Conservation (phyloP, 2,113 vertebrate genomes). For the Tiliqua scincoides region DNA sequence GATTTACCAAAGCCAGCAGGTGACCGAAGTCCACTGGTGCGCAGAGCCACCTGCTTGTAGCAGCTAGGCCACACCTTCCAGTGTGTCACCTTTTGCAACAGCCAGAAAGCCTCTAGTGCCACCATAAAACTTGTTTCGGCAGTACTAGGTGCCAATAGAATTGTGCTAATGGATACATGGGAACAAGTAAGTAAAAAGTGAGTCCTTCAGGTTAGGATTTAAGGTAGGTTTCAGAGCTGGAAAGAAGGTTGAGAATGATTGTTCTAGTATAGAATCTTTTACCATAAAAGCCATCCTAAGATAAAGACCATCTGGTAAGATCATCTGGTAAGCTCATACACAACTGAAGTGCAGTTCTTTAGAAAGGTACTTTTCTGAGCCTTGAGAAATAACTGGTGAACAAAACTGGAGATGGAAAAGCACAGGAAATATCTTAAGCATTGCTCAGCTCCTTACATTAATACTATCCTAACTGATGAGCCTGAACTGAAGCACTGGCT, state of each 20-base stretch:
- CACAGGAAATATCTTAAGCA: fast-evolving
- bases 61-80: too few species aligned
- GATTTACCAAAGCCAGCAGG: too few species aligned
- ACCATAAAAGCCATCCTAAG: not conserved
- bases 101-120: too few species aligned
- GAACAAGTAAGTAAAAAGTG: not conserved
- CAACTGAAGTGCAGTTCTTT: fast-evolving
- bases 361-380: fast-evolving
- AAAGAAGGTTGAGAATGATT: not conserved
- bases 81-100: too few species aligned
- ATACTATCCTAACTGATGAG: not conserved
- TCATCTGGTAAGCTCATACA: not conserved
- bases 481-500: constrained; percentile 2
- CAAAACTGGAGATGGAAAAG: not conserved
- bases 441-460: not conserved
- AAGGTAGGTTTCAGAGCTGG: not conserved
- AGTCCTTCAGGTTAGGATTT: not conserved
- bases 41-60: too few species aligned
- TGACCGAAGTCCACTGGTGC: too few species aligned
- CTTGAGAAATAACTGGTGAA: not conserved
- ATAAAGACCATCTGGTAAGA: not conserved
- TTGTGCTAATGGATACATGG: too few species aligned
- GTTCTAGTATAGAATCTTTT: not conserved
- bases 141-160: too few species aligned
- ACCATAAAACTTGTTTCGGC: too few species aligned